Conservation (phyloP, 2,888 invertebrate genomes). For the Pedicia rivosa region DNA sequence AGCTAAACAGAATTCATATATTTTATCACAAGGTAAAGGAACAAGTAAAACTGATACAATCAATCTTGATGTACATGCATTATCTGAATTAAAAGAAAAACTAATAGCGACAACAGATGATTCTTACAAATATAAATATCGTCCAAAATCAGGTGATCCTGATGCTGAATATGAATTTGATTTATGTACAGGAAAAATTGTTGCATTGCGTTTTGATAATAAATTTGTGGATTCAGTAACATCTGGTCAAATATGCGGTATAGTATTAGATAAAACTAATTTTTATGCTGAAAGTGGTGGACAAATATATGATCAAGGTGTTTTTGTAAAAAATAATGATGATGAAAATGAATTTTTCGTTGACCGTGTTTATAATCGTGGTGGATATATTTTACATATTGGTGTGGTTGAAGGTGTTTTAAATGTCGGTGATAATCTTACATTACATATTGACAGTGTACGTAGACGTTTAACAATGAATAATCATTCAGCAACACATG, state of each 20-base stretch:
- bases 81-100: slow-evolving; percentile 71
- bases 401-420: slow-evolving; percentile 77
- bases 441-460: slow-evolving; percentile 64
- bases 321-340: slow-evolving; percentile 63
- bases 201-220: slow-evolving; percentile 66
- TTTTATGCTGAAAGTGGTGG: slow-evolving; percentile 99
- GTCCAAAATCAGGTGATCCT: slow-evolving; percentile 40
- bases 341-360: slow-evolving; percentile 84
- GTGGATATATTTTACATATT: slow-evolving; percentile 88
- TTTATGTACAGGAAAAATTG: slow-evolving; percentile 54
- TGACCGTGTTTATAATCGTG: slow-evolving; percentile 85
- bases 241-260: slow-evolving; percentile 79
- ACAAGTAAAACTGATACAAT: slow-evolving; percentile 67
- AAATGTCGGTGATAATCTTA: slow-evolving; percentile 70
- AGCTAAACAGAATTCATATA: slow-evolving; percentile 75
- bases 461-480: slow-evolving; percentile 90
- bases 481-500: slow-evolving; percentile 96
- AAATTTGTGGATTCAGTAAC: slow-evolving; percentile 69
- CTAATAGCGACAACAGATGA: slow-evolving; percentile 76
- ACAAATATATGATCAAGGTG: slow-evolving; percentile 94
- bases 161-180: slow-evolving; percentile 64
- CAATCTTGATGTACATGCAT: slow-evolving; percentile 87
- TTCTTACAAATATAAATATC: slow-evolving; percentile 79
- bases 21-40: slow-evolving; percentile 76
- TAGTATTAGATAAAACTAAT: slow-evolving; percentile 78